Evolutionary conservation across 2,113 vertebrate genomes (phyloP), one percentile per base, ranked within the genome.

Genomic region (Lagopus leucura): DNA sequence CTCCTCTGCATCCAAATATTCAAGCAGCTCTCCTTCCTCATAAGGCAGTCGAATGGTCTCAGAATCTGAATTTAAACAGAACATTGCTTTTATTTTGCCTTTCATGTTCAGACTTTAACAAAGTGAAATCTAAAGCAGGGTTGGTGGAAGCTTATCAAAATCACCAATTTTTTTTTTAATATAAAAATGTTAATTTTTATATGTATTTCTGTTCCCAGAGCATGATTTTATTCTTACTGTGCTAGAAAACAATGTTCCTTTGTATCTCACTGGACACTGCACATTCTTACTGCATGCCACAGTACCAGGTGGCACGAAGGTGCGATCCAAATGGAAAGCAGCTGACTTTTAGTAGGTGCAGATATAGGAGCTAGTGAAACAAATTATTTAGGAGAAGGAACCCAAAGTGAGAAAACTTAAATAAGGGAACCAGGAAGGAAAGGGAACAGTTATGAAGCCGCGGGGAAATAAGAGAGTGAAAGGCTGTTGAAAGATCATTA

Each of bases 1-100:
- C 94, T 99, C 99, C 96, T 99, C 99, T 45, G 99, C 98, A 97
- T 99, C 99, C 93, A 99, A 98, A 95, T 99, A 99, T 97, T 99
- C 99, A 97, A 99, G 98, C 86, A 99, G 96, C 87, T 99, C 99
- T 58, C 98, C 98, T 94, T 99, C 99, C 97, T 99, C 99, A 74
- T 99, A 99, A 90, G 99, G 99, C 97, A 99, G 97, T 70, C 99
- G 98, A 96, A 99, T 99, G 74, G 99, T 99, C 98, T 99, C 99
- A 89, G 99, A 99, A 98, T 99, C 99, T 99, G 83, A 84, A 96
- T 94, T 93, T 58, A 89, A 90, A 87, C 36, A 92, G 76, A 93
- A 88, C 21, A 55, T 4, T 30, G 45, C 4, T 38, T 93, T 89
- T 60, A 13, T 42, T 85, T 75, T 48, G 43, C 3, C 1, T 70